Evolutionary conservation across 2,888 invertebrate species (phyloP).

Genomic region (Hipparchia sbordonii): DNA sequence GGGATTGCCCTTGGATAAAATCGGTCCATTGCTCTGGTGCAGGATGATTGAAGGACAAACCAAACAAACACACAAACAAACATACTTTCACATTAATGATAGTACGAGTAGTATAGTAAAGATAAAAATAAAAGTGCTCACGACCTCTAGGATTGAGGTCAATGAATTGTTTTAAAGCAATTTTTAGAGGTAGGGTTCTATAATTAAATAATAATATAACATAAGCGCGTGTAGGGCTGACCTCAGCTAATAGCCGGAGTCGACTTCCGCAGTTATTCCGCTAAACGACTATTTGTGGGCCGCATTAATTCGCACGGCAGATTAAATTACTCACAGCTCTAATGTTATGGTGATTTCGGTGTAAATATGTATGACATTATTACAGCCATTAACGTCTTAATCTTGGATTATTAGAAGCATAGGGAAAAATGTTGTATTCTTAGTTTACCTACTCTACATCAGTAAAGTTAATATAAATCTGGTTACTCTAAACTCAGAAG

Average conservation of each 20-base stretch:
- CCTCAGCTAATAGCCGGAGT: conserved; percentile 12
- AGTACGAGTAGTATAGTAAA: too few relatives aligned
- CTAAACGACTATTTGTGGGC: conserved; percentile 10
- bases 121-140: too few relatives aligned
- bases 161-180: not conserved
- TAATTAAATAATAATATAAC: conserved; percentile 11
- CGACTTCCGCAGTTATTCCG: conserved; percentile 14
- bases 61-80: too few relatives aligned
- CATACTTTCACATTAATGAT: too few relatives aligned
- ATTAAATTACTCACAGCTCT: conserved; percentile 9
- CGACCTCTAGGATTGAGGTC: not conserved
- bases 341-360: not conserved
- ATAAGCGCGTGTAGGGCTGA: conserved; percentile 3
- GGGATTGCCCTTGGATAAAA: too few relatives aligned
- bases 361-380: not conserved
- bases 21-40: too few relatives aligned
- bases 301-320: not conserved
- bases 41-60: too few relatives aligned
- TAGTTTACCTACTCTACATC: too few relatives aligned
- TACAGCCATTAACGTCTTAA: not conserved
- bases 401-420: not conserved
- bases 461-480: too few relatives aligned
- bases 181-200: not conserved
- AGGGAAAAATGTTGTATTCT: too few relatives aligned
- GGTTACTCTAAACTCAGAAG: too few relatives aligned